Conservation (phyloP, 2,113 vertebrate genomes). For the Cyprinodon tularosa region DNA sequence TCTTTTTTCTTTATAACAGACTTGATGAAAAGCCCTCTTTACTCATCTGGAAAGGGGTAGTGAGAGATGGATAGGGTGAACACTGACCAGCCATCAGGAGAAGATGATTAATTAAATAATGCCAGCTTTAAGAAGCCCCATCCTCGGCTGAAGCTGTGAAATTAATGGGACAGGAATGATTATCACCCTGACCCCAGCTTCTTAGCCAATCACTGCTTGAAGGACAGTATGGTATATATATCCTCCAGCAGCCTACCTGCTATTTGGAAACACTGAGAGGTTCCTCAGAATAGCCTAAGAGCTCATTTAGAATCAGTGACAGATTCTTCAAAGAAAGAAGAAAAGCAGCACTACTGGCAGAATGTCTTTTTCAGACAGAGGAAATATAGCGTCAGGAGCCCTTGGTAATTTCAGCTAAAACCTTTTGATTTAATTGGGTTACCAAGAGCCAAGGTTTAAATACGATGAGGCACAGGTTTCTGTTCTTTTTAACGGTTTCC, state of each 20-base stretch:
- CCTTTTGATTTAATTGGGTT: neutral
- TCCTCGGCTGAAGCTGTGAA: constrained; percentile 53
- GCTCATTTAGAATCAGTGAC: constrained; percentile 28
- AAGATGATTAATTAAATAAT: constrained; percentile 68
- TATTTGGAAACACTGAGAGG: constrained; percentile 29
- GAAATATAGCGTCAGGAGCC: neutral
- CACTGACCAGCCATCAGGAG: constrained; percentile 57
- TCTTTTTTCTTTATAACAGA: constrained; percentile 43
- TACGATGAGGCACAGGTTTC: neutral
- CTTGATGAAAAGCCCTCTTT: constrained; percentile 65
- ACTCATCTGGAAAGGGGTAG: constrained; percentile 52
- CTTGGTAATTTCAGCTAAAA: neutral
- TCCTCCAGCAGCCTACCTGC: constrained; percentile 35
- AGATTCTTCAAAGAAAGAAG: constrained; percentile 37
- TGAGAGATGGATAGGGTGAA: constrained; percentile 58
- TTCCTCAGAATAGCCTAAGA: constrained; percentile 46
- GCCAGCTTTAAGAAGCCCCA: constrained; percentile 56
- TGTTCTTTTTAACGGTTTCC: neutral
- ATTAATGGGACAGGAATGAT: constrained; percentile 69
- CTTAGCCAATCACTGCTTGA: constrained; percentile 43
- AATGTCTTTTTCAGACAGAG: neutral
- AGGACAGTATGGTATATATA: constrained; percentile 41
- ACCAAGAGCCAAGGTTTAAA: neutral
- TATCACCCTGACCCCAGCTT: constrained; percentile 64
- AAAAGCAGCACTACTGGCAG: constrained; percentile 24